Evolutionary conservation across 2,113 vertebrate species (phyloP), one percentile per base, ranked within the genome.

Genomic region (Myiozetetes cayanensis): DNA sequence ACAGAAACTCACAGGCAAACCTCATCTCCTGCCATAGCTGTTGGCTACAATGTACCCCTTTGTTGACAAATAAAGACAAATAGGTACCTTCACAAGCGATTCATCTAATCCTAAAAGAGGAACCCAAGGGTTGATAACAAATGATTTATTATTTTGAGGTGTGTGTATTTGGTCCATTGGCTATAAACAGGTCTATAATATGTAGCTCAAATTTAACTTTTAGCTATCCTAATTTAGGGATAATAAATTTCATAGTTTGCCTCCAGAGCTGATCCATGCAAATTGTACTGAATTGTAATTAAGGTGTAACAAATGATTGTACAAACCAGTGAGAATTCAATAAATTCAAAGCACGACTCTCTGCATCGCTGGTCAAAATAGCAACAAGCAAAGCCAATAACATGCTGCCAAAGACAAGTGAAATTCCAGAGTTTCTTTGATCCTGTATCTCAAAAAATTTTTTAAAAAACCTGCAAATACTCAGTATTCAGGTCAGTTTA

Each of bases 401-500:
- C 89, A 46, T 91, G 84, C 81, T 95, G 81, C 81, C 84, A 93
- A 85, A 87, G 63, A 81, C 16, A 56, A 93, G 35, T 72, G 72
- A 85, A 94, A 94, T 80, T 89, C 62, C 21, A 79, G 41, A 84
- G 74, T 74, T 44, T 68, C 90, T 97, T 96, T 95, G 77, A 93
- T 94, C 83, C 25, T 44, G 25, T 90, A 43, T 63, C 75, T 94
- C 63, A 66, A 81, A 76, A 73, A 50, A 17, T 39, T 82, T 73
- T 90, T 90, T 79, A 73, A 39, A 8, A 90, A 96, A 92, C 52
- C 16, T 67, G 41, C 28, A 95, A 75, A 84, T 94, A 95, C 39
- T 97, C 92, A 96, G 89, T 95, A 97, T 96, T 97, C 93, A 94
- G 67, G 93, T 96, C 93, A 96, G 53, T 96, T 91, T 93, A 96